Evolutionary conservation across 2,797 vertebrate genomes (phyloP).

Genomic region (Oreochromis grahami): DNA sequence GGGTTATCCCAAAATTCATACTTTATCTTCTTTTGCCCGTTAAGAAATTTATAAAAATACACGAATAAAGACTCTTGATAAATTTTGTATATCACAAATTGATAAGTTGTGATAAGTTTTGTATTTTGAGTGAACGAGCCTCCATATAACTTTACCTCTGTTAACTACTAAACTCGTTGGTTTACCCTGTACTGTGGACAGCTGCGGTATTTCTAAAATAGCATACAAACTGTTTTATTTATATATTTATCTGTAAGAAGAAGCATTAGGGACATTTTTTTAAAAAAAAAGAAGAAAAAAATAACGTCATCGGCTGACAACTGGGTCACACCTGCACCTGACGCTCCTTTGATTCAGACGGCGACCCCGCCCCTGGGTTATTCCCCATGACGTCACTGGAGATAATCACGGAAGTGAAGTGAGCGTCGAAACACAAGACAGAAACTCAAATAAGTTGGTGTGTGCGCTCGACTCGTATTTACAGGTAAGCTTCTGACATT

Average conservation of each 20-base stretch:
- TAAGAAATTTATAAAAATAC: too few relatives aligned
- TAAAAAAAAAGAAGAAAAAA: background rate
- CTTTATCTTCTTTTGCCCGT: too few relatives aligned
- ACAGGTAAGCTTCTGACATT: conserved; percentile 24
- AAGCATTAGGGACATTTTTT: background rate
- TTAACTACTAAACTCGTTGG: background rate
- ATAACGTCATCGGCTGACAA: background rate
- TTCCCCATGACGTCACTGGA: conserved; percentile 40
- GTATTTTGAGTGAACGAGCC: background rate
- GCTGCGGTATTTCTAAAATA: background rate
- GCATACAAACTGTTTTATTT: background rate
- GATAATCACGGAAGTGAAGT: conserved; percentile 60
- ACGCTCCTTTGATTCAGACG: background rate
- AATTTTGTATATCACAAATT: too few relatives aligned
- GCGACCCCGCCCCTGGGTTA: conserved; percentile 9
- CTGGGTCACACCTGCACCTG: background rate
- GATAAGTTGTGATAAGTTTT: too few relatives aligned
- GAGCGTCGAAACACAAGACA: conserved; percentile 16
- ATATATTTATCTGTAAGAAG: background rate
- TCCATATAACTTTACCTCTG: background rate
- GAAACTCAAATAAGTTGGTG: conserved; percentile 44
- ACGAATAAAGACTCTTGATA: too few relatives aligned
- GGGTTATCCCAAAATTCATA: background rate
- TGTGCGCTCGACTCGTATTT: background rate
- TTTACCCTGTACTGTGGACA: background rate